Evolutionary conservation across 2,888 invertebrate genomes (phyloP), one percentile per base, ranked within the genome.

Genomic region (Spisula solida): DNA sequence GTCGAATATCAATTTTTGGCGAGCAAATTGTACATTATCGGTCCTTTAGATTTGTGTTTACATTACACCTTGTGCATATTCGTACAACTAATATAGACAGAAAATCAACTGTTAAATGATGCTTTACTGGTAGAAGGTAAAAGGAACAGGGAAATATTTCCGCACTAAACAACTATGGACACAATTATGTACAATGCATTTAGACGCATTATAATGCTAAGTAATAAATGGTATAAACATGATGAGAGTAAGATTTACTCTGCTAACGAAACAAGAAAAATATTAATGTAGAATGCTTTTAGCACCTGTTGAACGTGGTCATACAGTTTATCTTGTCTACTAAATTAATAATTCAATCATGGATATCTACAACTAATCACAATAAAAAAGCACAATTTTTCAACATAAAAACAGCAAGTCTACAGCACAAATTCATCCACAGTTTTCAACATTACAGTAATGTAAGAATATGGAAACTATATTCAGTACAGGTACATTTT

Each of bases 301-400:
- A 66, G 60, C 60, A 66, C 60, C 60, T n/a, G 60, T 25, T 66
- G 10, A 10, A 25, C 20, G 12, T 25, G 25, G n/a, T 10, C 10
- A 25, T 25, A 25, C 25, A 12, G 60, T 10, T 25, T 0, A 12
- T 66, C 60, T 66, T 66, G 25, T 25, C n/a, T 4, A 66, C 60
- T 25, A 66, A 25, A 66, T 66, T n/a, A 56, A 56, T 5, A 25
- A 66, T 25, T 66, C 25, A 25, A 66, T 66, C 25, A 25, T 66
- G 25, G 25, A 66, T 1, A 25, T 10, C 60, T 25, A 66, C 60
- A 66, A 66, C 60, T 66, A 25, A 66, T 66, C 25, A 12, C 60
- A 66, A 10, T 66, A 66, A 25, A 66, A 66, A 25, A 66, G 60
- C 60, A 66, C 60, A 66, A n/a, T n/a, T 25, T 66, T 66, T 66